These are phyloP conservation scores for Sterna hirundo DNA, from an alignment of 2,113 vertebrate species.

Conservation along the genomic window DNA sequence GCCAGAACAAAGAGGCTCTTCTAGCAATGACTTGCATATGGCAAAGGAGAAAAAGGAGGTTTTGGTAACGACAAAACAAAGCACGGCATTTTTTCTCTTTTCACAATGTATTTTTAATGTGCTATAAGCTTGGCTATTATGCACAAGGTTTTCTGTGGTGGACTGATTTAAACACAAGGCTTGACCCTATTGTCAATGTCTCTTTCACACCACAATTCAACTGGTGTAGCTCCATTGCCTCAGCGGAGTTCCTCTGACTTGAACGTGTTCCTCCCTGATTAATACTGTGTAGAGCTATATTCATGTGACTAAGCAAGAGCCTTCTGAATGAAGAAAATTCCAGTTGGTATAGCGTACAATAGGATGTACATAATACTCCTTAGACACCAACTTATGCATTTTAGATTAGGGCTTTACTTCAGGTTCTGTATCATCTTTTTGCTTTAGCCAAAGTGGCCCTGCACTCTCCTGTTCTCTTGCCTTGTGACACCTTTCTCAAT, in stretches of 20 bases:
- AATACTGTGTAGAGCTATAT: not conserved
- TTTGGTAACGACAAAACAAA: not conserved
- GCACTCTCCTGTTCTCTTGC: not conserved
- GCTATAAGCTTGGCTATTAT: not conserved
- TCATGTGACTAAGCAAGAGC: not conserved
- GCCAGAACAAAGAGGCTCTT: not conserved
- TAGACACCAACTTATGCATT: not conserved
- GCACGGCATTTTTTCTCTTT: not conserved
- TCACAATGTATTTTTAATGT: not conserved
- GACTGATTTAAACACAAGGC: not conserved
- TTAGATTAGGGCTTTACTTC: not conserved
- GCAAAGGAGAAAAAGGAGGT: not conserved
- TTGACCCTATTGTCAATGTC: not conserved
- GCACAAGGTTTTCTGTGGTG: not conserved
- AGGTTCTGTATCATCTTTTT: not conserved
- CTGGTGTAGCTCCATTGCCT: not conserved
- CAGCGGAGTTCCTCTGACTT: not conserved
- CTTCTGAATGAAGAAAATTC: not conserved
- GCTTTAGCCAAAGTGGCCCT: not conserved
- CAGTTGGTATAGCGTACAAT: not conserved
- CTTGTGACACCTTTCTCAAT: not conserved
- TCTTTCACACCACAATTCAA: not conserved
- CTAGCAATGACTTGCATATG: conserved; percentile 5
- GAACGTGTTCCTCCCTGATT: not conserved
- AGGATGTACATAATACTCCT: not conserved